Base-by-base conservation (phyloP, 2,113 vertebrate species). In the Neolamprologus brichardi region DNA sequence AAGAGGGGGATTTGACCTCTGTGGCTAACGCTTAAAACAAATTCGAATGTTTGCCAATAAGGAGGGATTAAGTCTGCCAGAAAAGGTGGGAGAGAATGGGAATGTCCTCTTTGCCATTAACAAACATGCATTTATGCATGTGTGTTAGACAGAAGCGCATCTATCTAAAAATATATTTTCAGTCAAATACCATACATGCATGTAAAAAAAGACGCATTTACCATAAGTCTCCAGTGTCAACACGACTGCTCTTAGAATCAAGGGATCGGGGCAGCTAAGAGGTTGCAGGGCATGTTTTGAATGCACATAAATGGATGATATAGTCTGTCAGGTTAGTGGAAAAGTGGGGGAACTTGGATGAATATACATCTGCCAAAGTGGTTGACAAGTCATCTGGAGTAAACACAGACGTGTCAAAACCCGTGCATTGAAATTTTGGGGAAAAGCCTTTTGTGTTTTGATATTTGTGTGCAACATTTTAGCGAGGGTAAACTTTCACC, bases 1-100 rank as follows among this genome's bases (percentile, higher is more conserved):
- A 77, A 92, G 94, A 94, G 85, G 87, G 62, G 93, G 93, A 95
- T 94, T 92, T 96, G 95, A 96, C 94, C 94, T 93, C 91, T 89
- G 87, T 81, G 89, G 93, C 92, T 82, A 25, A 90, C 89, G 91
- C 87, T 95, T 95, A 78, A 90, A 94, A 93, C 51, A 88, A 94
- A 95, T 96, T 93, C 89, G 88, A 95, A 95, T 94, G 90, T 94
- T 96, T 91, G 91, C 89, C 93, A 93, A 94, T 93, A 92, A 95
- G 79, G 83, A 88, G 62, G 94, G 93, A 95, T 96, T 95, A 96
- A 91, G 91, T 86, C 89, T 46, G 62, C 79, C 72, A 62, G 82
- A 79, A 90, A 82, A 53, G 56, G 85, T 62, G 60, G 25, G 78
- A 53, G 56, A 84, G 23, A 87, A 80, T 53, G 80, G 52, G 85